Percentiles rank a stretch among this genome's conserved stretches.
phyloP scores from a whole-genome alignment of 2,888 invertebrate genomes.

The Cremastobaeus sp. region DNA sequence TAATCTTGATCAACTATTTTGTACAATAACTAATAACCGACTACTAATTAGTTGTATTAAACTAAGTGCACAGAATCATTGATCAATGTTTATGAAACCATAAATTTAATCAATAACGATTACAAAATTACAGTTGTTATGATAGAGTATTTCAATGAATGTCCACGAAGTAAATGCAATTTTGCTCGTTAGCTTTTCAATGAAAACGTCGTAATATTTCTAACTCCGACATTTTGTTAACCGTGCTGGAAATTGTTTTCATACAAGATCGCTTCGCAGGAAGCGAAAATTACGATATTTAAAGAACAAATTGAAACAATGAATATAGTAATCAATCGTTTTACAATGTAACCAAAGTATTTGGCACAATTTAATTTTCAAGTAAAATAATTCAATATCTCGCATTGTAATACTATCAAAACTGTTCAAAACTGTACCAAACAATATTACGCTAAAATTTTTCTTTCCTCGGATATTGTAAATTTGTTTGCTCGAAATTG shows the following conservation, averaged over 20 bases:
- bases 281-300: conserved; percentile 44
- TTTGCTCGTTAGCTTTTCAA: conserved; percentile 35
- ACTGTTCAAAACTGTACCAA: conserved; percentile 32
- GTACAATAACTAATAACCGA: too few species aligned
- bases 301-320: conserved; percentile 31
- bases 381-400: conserved; percentile 46
- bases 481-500: too few species aligned
- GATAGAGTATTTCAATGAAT: too few species aligned
- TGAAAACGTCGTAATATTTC: conserved; percentile 13
- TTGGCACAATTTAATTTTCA: conserved; percentile 30
- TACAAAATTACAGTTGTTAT: not conserved
- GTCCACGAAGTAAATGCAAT: conserved; percentile 17
- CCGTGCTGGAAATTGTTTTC: conserved; percentile 46
- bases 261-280: conserved; percentile 47
- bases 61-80: too few species aligned
- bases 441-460: conserved; percentile 48
- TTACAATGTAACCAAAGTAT: conserved; percentile 11
- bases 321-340: too few species aligned
- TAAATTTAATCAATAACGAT: not conserved
- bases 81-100: too few species aligned
- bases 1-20: too few species aligned
- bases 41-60: too few species aligned
- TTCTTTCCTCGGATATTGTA: conserved; percentile 46
- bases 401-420: conserved; percentile 51
- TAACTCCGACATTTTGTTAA: conserved; percentile 33